Percentiles rank a stretch among this genome's conserved stretches.
phyloP scores from a whole-genome alignment of 2,888 invertebrate species.

The Drosophila ochracea region DNA sequence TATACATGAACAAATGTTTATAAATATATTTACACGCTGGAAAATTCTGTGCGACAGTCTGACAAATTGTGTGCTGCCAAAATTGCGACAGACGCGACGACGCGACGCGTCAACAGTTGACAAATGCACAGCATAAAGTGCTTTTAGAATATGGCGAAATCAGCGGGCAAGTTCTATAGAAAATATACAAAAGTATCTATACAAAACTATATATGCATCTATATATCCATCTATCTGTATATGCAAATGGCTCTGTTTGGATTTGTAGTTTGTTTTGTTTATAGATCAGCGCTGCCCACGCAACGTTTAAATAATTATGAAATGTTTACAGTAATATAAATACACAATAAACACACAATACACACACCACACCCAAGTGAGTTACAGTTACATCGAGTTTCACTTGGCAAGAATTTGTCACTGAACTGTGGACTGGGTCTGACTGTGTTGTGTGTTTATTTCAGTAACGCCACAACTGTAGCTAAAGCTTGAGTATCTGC shows the following conservation, averaged over 20 bases:
- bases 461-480: conserved; percentile 6
- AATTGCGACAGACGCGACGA: conserved; percentile 65
- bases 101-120: conserved; percentile 62
- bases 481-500: background rate
- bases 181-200: background rate
- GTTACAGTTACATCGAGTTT: conserved; percentile 64
- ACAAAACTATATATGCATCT: background rate
- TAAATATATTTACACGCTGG: conserved; percentile 49
- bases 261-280: conserved; percentile 29
- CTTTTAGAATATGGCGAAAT: conserved; percentile 59
- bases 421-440: conserved; percentile 10
- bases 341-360: conserved; percentile 19
- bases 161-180: conserved; percentile 29
- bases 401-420: conserved; percentile 61
- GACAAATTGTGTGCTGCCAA: conserved; percentile 72
- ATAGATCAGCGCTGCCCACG: conserved; percentile 36
- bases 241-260: conserved; percentile 34
- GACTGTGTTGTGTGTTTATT: conserved; percentile 15
- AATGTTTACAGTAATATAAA: conserved; percentile 58
- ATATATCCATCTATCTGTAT: conserved; percentile 11
- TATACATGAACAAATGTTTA: conserved; percentile 34
- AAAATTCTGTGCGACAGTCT: conserved; percentile 39
- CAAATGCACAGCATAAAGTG: conserved; percentile 58
- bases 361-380: conserved; percentile 24
- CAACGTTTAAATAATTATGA: conserved; percentile 65